These are phyloP conservation scores for Sterna hirundo DNA, from an alignment of 2,113 vertebrate species.

Conservation along the genomic window DNA sequence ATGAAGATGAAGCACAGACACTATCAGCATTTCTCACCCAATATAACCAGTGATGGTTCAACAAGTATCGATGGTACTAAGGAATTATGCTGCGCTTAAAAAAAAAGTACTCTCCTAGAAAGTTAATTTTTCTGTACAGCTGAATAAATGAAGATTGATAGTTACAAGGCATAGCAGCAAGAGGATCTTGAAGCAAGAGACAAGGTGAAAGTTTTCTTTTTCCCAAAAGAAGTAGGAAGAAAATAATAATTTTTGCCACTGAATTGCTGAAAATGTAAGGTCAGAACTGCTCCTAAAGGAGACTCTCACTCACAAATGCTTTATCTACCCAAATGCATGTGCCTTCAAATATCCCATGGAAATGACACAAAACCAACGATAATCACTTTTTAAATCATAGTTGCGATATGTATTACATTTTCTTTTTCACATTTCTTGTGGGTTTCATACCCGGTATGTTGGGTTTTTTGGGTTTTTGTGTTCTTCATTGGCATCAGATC, in stretches of 20 bases:
- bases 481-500: neutral
- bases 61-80: neutral
- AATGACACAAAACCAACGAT: neutral
- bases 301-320: neutral
- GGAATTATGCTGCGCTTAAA: neutral
- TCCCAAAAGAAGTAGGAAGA: neutral
- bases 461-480: neutral
- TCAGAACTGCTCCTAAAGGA: neutral
- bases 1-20: slow-evolving; percentile 40
- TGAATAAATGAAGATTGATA: slow-evolving; percentile 13
- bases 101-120: neutral
- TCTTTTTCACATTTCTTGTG: neutral
- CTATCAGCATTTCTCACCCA: neutral
- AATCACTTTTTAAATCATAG: neutral
- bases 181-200: neutral
- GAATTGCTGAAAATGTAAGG: neutral
- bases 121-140: slow-evolving; percentile 7
- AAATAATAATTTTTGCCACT: neutral
- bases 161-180: neutral
- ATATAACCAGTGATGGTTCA: neutral
- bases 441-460: neutral
- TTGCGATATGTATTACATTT: neutral
- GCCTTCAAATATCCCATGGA: neutral
- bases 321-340: neutral
- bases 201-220: neutral